phyloP scores from a whole-genome alignment of 1,140 invertebrate species.

The Bombyx mandarina region DNA sequence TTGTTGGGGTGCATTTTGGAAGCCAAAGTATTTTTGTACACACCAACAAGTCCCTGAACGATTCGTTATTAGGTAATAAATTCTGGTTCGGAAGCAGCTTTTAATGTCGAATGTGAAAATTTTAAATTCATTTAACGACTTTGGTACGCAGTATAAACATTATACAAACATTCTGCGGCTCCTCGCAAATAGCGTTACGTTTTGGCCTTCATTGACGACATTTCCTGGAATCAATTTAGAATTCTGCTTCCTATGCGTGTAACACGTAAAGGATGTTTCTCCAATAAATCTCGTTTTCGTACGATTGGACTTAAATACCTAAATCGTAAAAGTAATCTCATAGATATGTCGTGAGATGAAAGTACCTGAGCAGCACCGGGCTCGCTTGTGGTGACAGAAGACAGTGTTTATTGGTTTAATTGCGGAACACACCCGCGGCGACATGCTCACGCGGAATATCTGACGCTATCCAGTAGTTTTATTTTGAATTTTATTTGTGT shows the following conservation, averaged over 20 bases:
- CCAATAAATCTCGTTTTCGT: too few relatives aligned
- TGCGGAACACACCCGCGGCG: slow-evolving; percentile 41
- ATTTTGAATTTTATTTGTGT: slow-evolving; percentile 69
- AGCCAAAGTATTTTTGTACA: slow-evolving; percentile 7
- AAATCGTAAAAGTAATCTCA: background rate
- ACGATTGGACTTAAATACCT: too few relatives aligned
- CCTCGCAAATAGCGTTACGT: too few relatives aligned
- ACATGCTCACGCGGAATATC: slow-evolving; percentile 40
- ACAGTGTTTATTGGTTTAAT: slow-evolving; percentile 25
- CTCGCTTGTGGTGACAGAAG: slow-evolving; percentile 11
- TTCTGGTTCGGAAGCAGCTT: background rate
- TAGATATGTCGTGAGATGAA: background rate
- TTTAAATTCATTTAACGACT: slow-evolving; percentile 9
- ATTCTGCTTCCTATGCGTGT: background rate
- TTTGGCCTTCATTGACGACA: slow-evolving; percentile 10
- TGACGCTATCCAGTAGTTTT: slow-evolving; percentile 61
- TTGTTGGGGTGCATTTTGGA: slow-evolving; percentile 42
- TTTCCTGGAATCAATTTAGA: slow-evolving; percentile 18
- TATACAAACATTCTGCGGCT: slow-evolving; percentile 9
- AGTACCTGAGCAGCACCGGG: slow-evolving; percentile 13
- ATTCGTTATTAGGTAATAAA: background rate
- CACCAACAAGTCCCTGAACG: slow-evolving; percentile 2
- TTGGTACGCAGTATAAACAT: slow-evolving; percentile 12
- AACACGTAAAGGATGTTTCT: too few relatives aligned
- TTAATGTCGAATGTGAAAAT: slow-evolving; percentile 1